Base-by-base conservation (phyloP, 2,797 vertebrate genomes). In the Phataginus tetradactyla region DNA sequence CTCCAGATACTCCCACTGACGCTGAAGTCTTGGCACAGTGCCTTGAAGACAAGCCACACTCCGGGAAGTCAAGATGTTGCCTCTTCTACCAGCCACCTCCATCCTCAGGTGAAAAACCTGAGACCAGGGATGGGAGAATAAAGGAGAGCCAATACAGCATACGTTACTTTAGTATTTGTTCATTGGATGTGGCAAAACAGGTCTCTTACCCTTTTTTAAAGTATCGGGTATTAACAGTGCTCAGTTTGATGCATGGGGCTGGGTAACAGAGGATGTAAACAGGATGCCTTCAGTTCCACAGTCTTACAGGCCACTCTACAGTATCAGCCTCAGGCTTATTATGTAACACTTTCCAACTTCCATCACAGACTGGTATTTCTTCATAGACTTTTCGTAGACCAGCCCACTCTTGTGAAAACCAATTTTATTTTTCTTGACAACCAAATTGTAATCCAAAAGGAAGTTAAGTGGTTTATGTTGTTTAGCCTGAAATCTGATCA, bases 201-300 rank as follows among this genome's bases (percentile, higher is more conserved):
- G 25, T 66, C 42, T 69, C 66, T 59, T 39, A 37, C 11, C 45
- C 90, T 72, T 77, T 6, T 39, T 39, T 4, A 39, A 39, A 39
- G 39, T 34, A 71, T 42, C 66, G 91, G 55, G 45, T 84, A 45
- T 64, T 77, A 84, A 66, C 39, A 78, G 57, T 12, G 4, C 71
- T 90, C 71, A 53, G 74, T 94, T 45, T 96, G 91, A 94, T 8
- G 6, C 61, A 88, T 37, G 23, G 39, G 57, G 89, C 57, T 69
- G 25, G n/a, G n/a, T 91, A 91, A 91, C 75, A 93, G 23, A 68
- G 75, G 61, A 90, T 86, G 94, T 93, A 93, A 96, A 87, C 69
- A 34, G 53, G 57, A 61, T 81, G n/a, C 59, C 34, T 95, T 21
- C 25, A 88, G 78, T 75, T 86, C 79, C 69, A 91, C 34, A 42